Conservation (phyloP, 2,797 vertebrate genomes). For the Thripadectes ignobilis region DNA sequence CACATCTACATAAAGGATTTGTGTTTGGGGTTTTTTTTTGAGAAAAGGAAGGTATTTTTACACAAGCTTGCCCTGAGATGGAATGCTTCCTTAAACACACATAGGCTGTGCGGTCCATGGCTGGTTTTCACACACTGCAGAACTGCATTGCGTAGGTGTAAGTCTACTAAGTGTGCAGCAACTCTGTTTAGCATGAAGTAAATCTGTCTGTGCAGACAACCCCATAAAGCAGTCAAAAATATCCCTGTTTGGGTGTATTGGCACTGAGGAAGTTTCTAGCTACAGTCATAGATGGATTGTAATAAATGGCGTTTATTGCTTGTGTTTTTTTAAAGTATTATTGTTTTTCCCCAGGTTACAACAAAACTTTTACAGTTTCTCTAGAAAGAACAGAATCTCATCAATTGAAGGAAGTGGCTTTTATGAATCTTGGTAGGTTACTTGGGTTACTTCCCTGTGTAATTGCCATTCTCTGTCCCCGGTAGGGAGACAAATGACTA, state of each 20-base stretch:
- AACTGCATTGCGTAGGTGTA: neutral
- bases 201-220: neutral
- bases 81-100: neutral
- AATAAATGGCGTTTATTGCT: constrained; percentile 16
- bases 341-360: constrained; percentile 80
- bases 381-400: constrained; percentile 62
- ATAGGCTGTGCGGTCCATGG: neutral
- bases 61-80: neutral
- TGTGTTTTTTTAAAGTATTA: neutral
- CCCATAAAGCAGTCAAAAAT: neutral
- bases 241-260: neutral
- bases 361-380: constrained; percentile 87
- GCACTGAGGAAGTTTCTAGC: neutral
- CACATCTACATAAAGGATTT: neutral
- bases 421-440: constrained; percentile 89
- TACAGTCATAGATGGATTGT: neutral
- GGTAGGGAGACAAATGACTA: neutral
- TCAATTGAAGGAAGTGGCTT: constrained; percentile 75
- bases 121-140: neutral
- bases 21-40: neutral
- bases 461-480: neutral
- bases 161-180: neutral
- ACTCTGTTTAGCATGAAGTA: neutral
- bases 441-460: neutral
- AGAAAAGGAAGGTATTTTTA: neutral